phyloP scores from a whole-genome alignment of 1,140 invertebrate genomes.

The Tyrophagus putrescentiae region DNA sequence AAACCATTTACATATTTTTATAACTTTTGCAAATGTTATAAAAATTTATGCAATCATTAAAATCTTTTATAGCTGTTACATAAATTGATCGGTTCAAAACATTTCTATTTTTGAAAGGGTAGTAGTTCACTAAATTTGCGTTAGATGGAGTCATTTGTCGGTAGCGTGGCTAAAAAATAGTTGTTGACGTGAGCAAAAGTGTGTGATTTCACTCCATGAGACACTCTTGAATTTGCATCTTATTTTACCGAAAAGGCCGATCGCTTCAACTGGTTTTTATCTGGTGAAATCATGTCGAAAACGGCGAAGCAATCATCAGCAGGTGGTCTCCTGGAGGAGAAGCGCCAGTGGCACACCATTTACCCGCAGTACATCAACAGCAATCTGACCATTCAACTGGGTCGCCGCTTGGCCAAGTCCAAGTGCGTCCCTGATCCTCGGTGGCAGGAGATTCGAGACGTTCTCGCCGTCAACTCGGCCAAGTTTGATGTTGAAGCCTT shows the following conservation, averaged over 20 bases:
- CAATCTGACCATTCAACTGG: conserved; percentile 73
- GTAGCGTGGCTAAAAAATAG: no score
- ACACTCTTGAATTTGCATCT: no score
- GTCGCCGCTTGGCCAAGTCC: conserved; percentile 62
- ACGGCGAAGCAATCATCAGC: neutral
- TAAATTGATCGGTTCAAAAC: no score
- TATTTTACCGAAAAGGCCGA: neutral
- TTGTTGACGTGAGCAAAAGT: no score
- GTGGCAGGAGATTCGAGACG: conserved; percentile 80
- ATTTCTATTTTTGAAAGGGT: no score
- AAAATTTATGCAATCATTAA: no score
- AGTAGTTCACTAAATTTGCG: no score
- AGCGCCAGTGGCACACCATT: conserved; percentile 67
- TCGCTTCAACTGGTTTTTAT: neutral
- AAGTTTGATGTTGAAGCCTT: conserved; percentile 66
- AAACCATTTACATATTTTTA: no score
- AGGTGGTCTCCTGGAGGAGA: neutral
- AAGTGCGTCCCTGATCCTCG: conserved; percentile 88
- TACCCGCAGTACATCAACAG: conserved; percentile 93
- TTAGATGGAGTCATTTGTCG: no score
- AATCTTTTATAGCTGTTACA: no score
- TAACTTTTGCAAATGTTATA: no score
- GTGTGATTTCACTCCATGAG: no score
- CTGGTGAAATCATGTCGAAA: neutral
- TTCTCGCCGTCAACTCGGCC: conserved; percentile 54